A percentile compares a stretch with the other conserved stretches of the same genome.
Evolutionary conservation across 2,797 vertebrate genomes (phyloP).

Genomic region (Choloepus didactylus): DNA sequence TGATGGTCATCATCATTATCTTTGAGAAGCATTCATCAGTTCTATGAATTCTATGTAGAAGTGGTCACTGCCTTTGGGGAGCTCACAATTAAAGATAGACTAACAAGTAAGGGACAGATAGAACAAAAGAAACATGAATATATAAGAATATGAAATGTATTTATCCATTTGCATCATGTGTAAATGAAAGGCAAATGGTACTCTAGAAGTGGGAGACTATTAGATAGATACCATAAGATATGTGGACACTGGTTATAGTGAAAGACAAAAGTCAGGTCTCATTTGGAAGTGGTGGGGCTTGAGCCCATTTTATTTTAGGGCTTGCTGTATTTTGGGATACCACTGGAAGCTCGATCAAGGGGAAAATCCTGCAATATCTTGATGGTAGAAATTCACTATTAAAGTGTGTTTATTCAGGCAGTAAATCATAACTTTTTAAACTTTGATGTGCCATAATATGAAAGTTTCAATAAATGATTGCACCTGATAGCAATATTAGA

Average conservation of each 20-base stretch:
- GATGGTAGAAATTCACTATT: background rate
- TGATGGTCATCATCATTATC: no score
- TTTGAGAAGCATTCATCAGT: background rate
- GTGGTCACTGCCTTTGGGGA: background rate
- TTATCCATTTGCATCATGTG: background rate
- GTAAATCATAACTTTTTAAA: background rate
- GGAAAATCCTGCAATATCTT: background rate
- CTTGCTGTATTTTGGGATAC: background rate
- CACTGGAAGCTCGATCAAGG: background rate
- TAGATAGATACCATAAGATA: background rate
- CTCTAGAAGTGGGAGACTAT: background rate
- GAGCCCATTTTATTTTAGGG: background rate
- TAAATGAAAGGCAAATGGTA: background rate
- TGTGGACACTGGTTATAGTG: background rate
- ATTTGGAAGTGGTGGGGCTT: background rate
- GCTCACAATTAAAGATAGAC: background rate
- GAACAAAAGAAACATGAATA: background rate
- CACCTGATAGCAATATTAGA: background rate
- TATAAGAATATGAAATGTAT: background rate
- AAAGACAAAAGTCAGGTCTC: background rate
- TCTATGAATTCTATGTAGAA: no score
- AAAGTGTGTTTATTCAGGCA: background rate
- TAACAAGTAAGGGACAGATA: background rate
- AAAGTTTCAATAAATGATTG: slow-evolving; percentile 5
- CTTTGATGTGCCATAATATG: background rate